phyloP scores from a whole-genome alignment of 2,113 vertebrate species.

The Lycaon pictus region DNA sequence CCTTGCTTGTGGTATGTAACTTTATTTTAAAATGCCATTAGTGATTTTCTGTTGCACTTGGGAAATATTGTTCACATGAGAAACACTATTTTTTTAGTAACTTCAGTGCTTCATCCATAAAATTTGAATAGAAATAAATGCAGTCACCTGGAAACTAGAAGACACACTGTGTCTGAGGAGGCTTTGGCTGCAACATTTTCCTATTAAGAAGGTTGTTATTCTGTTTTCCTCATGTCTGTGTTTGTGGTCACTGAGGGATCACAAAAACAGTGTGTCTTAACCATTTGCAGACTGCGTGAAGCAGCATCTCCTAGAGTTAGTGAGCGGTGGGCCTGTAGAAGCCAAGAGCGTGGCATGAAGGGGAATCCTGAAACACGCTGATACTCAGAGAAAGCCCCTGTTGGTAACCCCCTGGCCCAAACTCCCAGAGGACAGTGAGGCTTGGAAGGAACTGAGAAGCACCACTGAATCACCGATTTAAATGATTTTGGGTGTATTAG shows the following conservation, averaged over 20 bases:
- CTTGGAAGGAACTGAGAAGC: not conserved
- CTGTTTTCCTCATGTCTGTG: not conserved
- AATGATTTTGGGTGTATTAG: not conserved
- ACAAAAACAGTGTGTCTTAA: not conserved
- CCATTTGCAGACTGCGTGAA: not conserved
- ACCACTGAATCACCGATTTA: too few species aligned
- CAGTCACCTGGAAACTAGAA: not conserved
- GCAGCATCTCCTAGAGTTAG: not conserved
- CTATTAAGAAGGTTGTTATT: not conserved
- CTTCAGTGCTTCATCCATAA: not conserved
- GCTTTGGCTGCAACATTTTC: not conserved
- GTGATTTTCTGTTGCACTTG: not conserved
- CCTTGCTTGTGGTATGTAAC: not conserved
- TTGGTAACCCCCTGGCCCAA: too few species aligned
- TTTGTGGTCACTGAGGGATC: not conserved
- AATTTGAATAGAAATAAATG: not conserved
- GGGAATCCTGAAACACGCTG: not conserved
- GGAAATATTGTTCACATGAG: not conserved
- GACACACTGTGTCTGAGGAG: not conserved
- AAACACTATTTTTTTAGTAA: not conserved
- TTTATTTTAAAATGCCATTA: not conserved
- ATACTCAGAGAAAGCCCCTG: not conserved
- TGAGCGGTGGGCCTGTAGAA: not conserved
- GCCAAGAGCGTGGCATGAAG: not conserved
- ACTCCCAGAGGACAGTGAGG: not conserved